These are phyloP conservation scores for Ceratina calcarata DNA, from an alignment of 1,140 invertebrate species.

Conservation along the genomic window DNA sequence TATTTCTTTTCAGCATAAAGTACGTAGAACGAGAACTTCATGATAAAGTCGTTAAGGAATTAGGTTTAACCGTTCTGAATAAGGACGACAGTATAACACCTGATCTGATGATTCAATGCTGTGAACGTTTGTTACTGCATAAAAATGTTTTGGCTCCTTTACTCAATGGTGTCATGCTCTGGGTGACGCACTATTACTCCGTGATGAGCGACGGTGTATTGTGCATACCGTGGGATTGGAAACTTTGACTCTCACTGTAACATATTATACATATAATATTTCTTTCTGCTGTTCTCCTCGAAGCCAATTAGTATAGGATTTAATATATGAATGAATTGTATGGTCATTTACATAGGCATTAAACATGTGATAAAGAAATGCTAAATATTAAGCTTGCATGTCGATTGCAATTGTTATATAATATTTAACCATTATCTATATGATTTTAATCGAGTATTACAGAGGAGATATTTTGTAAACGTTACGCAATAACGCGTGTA, in stretches of 20 bases:
- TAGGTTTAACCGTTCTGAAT: conserved; percentile 86
- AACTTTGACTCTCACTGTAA: conserved; percentile 73
- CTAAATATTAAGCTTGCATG: conserved; percentile 6
- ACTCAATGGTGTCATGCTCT: conserved; percentile 84
- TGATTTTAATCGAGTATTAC: not conserved
- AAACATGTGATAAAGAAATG: conserved; percentile 3
- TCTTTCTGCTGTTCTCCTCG: not conserved
- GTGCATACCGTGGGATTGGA: conserved; percentile 96
- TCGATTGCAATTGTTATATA: not conserved
- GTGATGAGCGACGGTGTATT: conserved; percentile 94
- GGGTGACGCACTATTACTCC: conserved; percentile 94
- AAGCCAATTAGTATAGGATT: not conserved
- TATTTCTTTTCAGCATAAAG: conserved; percentile 85
- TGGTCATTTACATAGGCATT: conserved; percentile 2
- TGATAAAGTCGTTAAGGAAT: conserved; percentile 83
- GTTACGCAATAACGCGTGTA: not conserved
- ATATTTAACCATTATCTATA: conserved; percentile 1
- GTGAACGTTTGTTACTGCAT: conserved; percentile 85
- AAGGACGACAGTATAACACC: conserved; percentile 96
- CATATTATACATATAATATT: conserved; percentile 4
- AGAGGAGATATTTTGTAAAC: conserved; percentile 20
- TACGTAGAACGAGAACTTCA: conserved; percentile 87
- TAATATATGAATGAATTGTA: conserved; percentile 9
- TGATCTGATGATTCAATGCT: conserved; percentile 92
- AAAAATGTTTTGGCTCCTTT: conserved; percentile 74